Evolutionary conservation across 2,113 vertebrate genomes (phyloP).

Genomic region (Pao palembangensis): DNA sequence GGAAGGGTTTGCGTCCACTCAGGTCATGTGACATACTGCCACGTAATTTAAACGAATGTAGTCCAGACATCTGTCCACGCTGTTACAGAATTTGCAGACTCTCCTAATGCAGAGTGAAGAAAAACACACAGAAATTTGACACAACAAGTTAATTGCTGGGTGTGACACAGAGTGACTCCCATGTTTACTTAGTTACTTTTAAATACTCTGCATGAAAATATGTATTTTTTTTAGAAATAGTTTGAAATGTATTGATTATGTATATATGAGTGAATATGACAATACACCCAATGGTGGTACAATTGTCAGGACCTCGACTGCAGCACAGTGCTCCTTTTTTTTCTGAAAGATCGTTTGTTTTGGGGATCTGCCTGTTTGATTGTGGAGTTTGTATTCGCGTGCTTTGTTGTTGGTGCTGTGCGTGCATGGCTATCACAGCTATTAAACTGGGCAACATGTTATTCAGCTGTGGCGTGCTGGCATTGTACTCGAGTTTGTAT

Average conservation of each 20-base stretch:
- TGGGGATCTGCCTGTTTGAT: neutral
- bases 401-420: neutral
- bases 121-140: neutral
- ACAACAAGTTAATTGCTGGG: slow-evolving; percentile 47
- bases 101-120: neutral
- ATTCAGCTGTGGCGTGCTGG: too few species aligned
- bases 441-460: too few species aligned
- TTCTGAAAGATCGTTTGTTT: neutral
- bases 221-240: too few species aligned
- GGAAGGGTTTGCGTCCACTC: slow-evolving; percentile 16
- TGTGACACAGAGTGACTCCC: slow-evolving; percentile 19
- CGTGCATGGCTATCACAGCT: too few species aligned
- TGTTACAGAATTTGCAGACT: neutral
- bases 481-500: neutral
- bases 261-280: too few species aligned
- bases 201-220: neutral
- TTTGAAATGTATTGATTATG: too few species aligned
- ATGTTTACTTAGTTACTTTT: slow-evolving; percentile 12
- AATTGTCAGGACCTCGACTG: too few species aligned
- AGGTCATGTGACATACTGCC: slow-evolving; percentile 8
- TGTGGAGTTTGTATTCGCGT: neutral
- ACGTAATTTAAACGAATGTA: slow-evolving; percentile 10
- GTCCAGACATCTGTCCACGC: neutral
- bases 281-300: too few species aligned
- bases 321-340: neutral